phyloP scores from a whole-genome alignment of 1,140 invertebrate genomes.

The Phthorimaea operculella region DNA sequence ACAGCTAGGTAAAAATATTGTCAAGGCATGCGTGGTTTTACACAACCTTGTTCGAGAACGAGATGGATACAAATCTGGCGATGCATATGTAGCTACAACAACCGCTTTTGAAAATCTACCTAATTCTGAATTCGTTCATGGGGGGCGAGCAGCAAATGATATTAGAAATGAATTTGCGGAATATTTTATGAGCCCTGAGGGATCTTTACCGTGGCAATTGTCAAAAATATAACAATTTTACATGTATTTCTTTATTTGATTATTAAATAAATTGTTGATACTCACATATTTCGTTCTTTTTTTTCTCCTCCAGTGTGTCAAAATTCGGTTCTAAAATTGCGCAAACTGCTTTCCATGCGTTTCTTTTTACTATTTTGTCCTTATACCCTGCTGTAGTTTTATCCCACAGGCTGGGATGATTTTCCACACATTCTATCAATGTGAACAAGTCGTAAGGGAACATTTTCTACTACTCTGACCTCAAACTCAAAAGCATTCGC shows the following conservation, averaged over 20 bases:
- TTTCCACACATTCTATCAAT: no score
- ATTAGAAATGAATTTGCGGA: conserved; percentile 22
- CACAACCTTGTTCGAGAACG: conserved; percentile 44
- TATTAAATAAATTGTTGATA: conserved; percentile 17
- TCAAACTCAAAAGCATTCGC: no score
- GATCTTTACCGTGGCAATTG: conserved; percentile 22
- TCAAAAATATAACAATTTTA: conserved; percentile 19
- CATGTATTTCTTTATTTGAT: conserved; percentile 11
- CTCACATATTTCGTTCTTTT: conserved; percentile 23
- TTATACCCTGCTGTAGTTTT: conserved; percentile 19
- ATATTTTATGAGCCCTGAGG: conserved; percentile 22
- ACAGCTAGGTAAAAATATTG: conserved; percentile 30
- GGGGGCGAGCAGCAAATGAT: conserved; percentile 17
- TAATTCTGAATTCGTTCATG: conserved; percentile 16
- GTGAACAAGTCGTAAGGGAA: no score
- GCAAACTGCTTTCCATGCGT: conserved; percentile 20
- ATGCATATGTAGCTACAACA: conserved; percentile 17
- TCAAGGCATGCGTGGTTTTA: conserved; percentile 39
- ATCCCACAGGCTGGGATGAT: conserved; percentile 21
- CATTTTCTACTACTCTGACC: no score
- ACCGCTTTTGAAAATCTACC: conserved; percentile 10
- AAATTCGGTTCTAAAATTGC: conserved; percentile 20
- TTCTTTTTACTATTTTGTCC: conserved; percentile 19
- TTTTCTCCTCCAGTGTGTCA: conserved; percentile 14
- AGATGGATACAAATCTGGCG: conserved; percentile 28